A percentile compares a stretch with the other conserved stretches of the same genome.
These are phyloP conservation scores for Vollenhovia emeryi DNA, from an alignment of 1,140 invertebrate genomes.

Conservation along the genomic window DNA sequence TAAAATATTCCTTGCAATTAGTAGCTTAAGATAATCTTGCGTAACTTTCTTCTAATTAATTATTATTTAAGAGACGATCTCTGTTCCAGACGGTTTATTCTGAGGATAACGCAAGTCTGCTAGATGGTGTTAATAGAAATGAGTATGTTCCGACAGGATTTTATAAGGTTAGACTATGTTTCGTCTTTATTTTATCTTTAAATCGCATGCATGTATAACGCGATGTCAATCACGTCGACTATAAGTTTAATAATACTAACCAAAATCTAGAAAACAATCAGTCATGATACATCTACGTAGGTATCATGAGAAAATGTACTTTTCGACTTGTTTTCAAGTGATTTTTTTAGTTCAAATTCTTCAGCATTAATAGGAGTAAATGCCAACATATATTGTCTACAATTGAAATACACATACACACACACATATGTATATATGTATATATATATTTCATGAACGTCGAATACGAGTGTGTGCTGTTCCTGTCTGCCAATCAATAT, in stretches of 20 bases:
- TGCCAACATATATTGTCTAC: neutral
- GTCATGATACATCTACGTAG: neutral
- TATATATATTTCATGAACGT: neutral
- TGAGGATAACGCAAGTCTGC: constrained; percentile 90
- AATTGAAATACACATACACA: neutral
- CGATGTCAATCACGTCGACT: neutral
- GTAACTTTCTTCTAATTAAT: neutral
- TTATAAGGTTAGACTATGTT: constrained; percentile 89
- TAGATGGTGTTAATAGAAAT: constrained; percentile 90
- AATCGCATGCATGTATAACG: neutral
- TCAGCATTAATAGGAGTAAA: neutral
- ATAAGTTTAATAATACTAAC: neutral
- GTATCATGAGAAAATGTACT: neutral
- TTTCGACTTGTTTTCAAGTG: neutral
- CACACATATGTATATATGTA: no score
- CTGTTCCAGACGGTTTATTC: constrained; percentile 89
- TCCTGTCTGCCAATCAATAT: constrained; percentile 15
- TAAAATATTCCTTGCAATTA: neutral
- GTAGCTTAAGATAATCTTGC: neutral
- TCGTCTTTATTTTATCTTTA: constrained; percentile 7
- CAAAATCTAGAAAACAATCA: neutral
- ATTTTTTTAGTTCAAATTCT: no score
- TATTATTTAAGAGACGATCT: constrained; percentile 27
- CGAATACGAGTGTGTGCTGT: neutral
- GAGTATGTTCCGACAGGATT: constrained; percentile 94